phyloP scores from a whole-genome alignment of 2,797 vertebrate genomes.

The Tamandua tetradactyla region DNA sequence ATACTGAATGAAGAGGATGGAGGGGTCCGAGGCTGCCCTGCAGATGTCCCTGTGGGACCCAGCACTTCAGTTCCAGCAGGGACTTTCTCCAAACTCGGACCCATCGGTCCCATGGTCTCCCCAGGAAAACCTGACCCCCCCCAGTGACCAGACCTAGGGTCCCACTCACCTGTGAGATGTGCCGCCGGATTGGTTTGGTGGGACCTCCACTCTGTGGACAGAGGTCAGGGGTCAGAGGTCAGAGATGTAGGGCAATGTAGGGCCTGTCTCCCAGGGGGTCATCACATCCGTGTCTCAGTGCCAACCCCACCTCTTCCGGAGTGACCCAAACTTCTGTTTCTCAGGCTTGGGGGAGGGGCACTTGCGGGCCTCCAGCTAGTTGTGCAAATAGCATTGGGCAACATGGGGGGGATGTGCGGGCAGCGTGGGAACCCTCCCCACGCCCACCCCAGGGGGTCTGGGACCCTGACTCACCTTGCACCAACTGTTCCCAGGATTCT shows the following conservation, averaged over 20 bases:
- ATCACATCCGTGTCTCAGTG: not conserved
- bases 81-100: too few relatives aligned
- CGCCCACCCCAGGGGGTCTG: not conserved
- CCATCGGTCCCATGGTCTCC: not conserved
- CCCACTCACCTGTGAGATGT: constrained; percentile 80
- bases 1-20: not conserved
- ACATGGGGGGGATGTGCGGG: not conserved
- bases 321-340: constrained; percentile 65
- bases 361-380: not conserved
- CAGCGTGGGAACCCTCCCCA: not conserved
- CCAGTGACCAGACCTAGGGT: rapidly evolving
- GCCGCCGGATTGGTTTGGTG: constrained; percentile 70
- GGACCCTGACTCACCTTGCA: constrained; percentile 58
- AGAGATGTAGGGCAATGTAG: not conserved
- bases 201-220: constrained; percentile 61
- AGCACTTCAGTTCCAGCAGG: too few relatives aligned
- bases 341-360: constrained; percentile 49
- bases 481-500: constrained; percentile 17
- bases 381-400: constrained; percentile 64
- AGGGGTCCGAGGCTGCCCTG: too few relatives aligned
- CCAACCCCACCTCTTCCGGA: constrained; percentile 56
- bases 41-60: not conserved
- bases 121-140: not conserved
- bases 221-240: constrained; percentile 15
- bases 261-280: not conserved